phyloP scores from a whole-genome alignment of 2,113 vertebrate species.

The Oryzias woworae region DNA sequence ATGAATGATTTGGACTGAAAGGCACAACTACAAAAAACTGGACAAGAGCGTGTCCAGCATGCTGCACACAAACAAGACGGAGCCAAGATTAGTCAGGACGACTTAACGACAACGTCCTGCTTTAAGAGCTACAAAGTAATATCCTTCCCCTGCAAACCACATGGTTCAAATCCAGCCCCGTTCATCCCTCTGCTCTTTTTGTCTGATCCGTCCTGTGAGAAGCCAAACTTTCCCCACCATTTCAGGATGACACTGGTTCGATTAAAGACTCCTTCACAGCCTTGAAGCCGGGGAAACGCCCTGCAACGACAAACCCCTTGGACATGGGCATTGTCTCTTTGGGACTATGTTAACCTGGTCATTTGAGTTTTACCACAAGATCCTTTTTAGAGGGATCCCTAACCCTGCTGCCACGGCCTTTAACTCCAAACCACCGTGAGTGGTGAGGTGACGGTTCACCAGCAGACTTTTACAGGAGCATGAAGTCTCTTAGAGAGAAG shows the following conservation, averaged over 20 bases:
- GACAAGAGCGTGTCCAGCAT: background rate
- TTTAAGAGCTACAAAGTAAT: constrained; percentile 10
- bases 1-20: too few relatives aligned
- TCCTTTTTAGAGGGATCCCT: constrained; percentile 48
- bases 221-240: constrained; percentile 40
- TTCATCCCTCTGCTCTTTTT: constrained; percentile 2
- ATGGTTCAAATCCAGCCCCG: constrained; percentile 6
- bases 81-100: too few relatives aligned
- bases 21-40: too few relatives aligned
- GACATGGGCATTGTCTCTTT: constrained; percentile 17
- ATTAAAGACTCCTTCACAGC: constrained; percentile 63
- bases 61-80: constrained; percentile 23
- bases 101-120: background rate
- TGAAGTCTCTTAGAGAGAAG: constrained; percentile 17
- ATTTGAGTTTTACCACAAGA: constrained; percentile 48
- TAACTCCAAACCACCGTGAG: constrained; percentile 53
- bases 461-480: constrained; percentile 16
- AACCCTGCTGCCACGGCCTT: constrained; percentile 54
- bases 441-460: constrained; percentile 41
- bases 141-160: constrained; percentile 44
- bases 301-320: constrained; percentile 61
- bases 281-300: constrained; percentile 59
- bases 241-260: constrained; percentile 55
- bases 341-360: constrained; percentile 39
- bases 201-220: constrained; percentile 18